These are phyloP conservation scores for Natrix natrix DNA, from an alignment of 2,797 vertebrate genomes.

Conservation along the genomic window DNA sequence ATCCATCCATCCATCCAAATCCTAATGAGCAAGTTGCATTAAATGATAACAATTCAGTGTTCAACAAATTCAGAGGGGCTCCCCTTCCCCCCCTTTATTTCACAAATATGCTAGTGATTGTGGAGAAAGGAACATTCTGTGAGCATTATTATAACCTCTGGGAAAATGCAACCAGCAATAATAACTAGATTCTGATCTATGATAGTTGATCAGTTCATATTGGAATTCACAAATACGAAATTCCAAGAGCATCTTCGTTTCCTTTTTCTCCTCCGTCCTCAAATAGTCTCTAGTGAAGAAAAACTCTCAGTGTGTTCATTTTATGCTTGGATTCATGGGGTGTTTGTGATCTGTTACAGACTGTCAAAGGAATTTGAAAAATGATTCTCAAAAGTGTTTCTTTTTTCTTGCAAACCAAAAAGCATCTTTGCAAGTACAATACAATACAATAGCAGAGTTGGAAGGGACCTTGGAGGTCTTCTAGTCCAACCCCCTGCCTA, in stretches of 20 bases:
- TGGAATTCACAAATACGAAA: too few relatives aligned
- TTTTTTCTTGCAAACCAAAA: neutral
- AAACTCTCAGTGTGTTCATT: neutral
- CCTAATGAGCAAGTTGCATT: neutral
- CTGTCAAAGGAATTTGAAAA: neutral
- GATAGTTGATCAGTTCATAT: neutral
- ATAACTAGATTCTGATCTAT: neutral
- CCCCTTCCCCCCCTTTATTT: neutral
- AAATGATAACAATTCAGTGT: neutral
- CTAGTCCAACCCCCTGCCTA: too few relatives aligned
- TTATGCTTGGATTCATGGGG: neutral
- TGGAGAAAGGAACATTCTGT: neutral
- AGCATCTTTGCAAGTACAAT: neutral
- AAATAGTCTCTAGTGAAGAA: neutral
- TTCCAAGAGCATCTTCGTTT: neutral
- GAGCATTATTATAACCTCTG: neutral
- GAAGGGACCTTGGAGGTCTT: too few relatives aligned
- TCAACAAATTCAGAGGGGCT: neutral
- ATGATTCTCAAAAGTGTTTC: neutral
- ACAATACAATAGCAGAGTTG: too few relatives aligned
- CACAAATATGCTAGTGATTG: neutral
- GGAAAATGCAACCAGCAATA: neutral
- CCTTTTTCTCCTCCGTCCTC: neutral
- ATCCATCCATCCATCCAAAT: neutral
- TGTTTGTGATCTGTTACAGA: neutral